These are phyloP conservation scores for Hemicentrotus pulcherrimus DNA, from an alignment of 35 echinoderm and acorn worm species.

Conservation along the genomic window DNA sequence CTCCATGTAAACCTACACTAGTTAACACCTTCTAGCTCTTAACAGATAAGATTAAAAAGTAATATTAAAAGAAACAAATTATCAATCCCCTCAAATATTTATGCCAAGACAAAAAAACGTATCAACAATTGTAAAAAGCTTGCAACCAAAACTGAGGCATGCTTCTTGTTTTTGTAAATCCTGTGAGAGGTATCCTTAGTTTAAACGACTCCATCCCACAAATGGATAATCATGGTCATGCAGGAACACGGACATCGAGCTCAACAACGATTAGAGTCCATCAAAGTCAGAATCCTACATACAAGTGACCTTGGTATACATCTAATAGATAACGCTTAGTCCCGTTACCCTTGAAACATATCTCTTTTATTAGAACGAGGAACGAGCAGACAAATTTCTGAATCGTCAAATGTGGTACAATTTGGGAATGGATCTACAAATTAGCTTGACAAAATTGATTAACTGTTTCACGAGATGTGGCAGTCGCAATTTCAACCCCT, in stretches of 20 bases:
- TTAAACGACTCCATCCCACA: not conserved
- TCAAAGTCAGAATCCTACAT: not conserved
- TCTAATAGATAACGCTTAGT: not conserved
- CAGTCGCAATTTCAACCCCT: not conserved
- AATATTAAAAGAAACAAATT: not conserved
- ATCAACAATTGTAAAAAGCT: not conserved
- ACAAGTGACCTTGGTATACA: not conserved
- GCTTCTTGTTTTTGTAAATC: not conserved
- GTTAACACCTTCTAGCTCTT: no score
- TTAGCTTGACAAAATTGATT: constrained; percentile 5
- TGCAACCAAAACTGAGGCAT: not conserved
- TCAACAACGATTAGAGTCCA: not conserved
- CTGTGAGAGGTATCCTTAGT: not conserved
- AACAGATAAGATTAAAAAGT: no score
- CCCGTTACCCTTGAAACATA: not conserved
- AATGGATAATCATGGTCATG: not conserved
- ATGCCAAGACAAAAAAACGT: no score
- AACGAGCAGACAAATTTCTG: not conserved
- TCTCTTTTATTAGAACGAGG: not conserved
- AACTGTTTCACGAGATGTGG: not conserved
- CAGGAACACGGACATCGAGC: not conserved
- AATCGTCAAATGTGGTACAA: not conserved
- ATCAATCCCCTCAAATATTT: not conserved
- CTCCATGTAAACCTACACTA: no score
- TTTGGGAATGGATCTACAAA: not conserved